Percentiles rank a stretch among this genome's conserved stretches.
These are phyloP conservation scores for Phacellophora camtschatica DNA, from an alignment of 30 jellyfish, hydroid and myxozoan genomes.

Conservation along the genomic window DNA sequence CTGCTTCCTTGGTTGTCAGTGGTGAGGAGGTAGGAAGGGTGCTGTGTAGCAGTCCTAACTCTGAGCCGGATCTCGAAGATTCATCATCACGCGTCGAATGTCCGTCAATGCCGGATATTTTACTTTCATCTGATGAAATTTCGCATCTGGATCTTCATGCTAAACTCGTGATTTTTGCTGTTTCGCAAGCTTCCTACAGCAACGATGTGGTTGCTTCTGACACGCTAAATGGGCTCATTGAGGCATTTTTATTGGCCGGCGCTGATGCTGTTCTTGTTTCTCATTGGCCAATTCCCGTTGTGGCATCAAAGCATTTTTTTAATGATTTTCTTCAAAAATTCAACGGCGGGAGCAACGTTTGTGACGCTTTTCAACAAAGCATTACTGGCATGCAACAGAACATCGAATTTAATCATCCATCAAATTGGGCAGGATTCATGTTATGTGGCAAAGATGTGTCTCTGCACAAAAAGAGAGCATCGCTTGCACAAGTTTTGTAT, in stretches of 20 bases:
- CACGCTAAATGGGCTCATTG: constrained; percentile 51
- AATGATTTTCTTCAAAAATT: constrained; percentile 53
- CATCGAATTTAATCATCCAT: constrained; percentile 67
- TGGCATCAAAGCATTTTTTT: constrained; percentile 67
- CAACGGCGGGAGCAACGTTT: constrained; percentile 45
- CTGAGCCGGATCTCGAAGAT: constrained; percentile 84
- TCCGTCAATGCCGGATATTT: constrained; percentile 64
- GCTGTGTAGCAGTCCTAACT: constrained; percentile 38
- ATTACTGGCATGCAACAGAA: constrained; percentile 51
- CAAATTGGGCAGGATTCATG: constrained; percentile 93
- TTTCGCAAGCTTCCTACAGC: constrained; percentile 42
- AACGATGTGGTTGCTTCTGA: constrained; percentile 64
- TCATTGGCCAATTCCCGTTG: constrained; percentile 80
- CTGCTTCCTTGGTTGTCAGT: constrained; percentile 68
- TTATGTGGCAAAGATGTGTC: constrained; percentile 67
- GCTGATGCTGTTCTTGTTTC: constrained; percentile 81
- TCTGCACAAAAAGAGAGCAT: constrained; percentile 61
- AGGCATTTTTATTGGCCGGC: constrained; percentile 86
- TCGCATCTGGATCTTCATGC: constrained; percentile 52
- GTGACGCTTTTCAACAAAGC: constrained; percentile 73
- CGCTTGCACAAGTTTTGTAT: constrained; percentile 79
- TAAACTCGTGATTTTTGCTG: constrained; percentile 72
- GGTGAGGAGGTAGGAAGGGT: constrained; percentile 69
- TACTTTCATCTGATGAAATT: constrained; percentile 62
- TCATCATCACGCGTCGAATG: constrained; percentile 61